A percentile compares a stretch with the other conserved stretches of the same genome.
Conservation (phyloP, 1,140 invertebrate species). For the Drosophila tani region DNA sequence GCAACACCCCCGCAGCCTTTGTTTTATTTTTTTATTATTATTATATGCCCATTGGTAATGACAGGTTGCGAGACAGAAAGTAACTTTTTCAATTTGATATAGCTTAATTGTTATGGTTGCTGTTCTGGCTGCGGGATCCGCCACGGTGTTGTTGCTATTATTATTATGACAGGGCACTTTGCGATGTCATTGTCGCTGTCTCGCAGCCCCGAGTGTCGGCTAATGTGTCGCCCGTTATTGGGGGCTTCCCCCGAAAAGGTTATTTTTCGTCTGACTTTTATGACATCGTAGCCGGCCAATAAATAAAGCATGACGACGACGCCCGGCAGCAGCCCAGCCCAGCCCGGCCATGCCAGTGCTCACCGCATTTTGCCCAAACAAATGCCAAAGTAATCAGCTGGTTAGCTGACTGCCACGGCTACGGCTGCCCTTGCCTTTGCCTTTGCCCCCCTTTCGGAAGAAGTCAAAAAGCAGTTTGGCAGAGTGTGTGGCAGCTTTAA, state of each 20-base stretch:
- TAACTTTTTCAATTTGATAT: constrained; percentile 80
- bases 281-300: constrained; percentile 71
- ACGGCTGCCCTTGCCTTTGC: constrained; percentile 15
- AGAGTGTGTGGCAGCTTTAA: constrained; percentile 78
- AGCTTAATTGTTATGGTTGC: constrained; percentile 76
- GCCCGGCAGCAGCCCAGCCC: constrained; percentile 8
- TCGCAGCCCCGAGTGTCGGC: constrained; percentile 49
- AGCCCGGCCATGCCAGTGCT: background rate
- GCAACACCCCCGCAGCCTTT: background rate
- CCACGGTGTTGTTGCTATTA: constrained; percentile 22
- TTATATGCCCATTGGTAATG: constrained; percentile 15
- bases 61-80: constrained; percentile 58
- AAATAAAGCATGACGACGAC: constrained; percentile 65
- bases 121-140: constrained; percentile 17
- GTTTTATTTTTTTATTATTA: background rate
- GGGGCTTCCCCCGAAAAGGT: constrained; percentile 69
- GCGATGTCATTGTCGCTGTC: constrained; percentile 75
- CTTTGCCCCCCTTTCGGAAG: constrained; percentile 35
- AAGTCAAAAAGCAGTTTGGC: constrained; percentile 75
- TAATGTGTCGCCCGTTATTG: constrained; percentile 62
- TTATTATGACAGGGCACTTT: constrained; percentile 74
- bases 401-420: constrained; percentile 48
- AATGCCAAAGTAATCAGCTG: constrained; percentile 81
- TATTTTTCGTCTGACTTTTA: constrained; percentile 71
- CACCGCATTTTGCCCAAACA: constrained; percentile 59